These are phyloP conservation scores for Brachionus calyciflorus DNA, from an alignment of 1,140 invertebrate genomes.

Conservation along the genomic window DNA sequence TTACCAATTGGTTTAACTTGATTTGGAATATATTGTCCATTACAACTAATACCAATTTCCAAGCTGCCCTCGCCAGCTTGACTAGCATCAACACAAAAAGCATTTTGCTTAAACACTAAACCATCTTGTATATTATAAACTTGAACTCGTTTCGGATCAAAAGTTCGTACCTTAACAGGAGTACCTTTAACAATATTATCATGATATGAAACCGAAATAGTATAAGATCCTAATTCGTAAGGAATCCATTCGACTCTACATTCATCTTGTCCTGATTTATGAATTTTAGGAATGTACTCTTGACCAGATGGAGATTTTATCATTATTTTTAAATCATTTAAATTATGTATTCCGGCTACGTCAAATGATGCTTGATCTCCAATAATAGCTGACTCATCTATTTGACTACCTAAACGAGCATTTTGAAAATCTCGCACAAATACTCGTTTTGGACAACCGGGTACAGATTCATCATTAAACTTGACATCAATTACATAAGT, in stretches of 20 bases:
- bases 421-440: slow-evolving; percentile 21
- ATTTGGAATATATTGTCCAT: slow-evolving; percentile 88
- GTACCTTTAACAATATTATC: slow-evolving; percentile 82
- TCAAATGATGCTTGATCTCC: slow-evolving; percentile 24
- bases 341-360: background rate
- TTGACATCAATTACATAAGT: slow-evolving; percentile 94
- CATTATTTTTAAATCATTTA: background rate
- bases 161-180: slow-evolving; percentile 86
- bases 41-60: slow-evolving; percentile 89
- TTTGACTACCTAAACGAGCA: background rate
- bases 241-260: slow-evolving; percentile 87
- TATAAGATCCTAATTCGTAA: slow-evolving; percentile 77
- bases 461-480: slow-evolving; percentile 92
- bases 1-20: slow-evolving; percentile 93
- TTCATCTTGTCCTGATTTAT: background rate
- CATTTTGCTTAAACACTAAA: slow-evolving; percentile 82
- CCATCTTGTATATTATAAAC: slow-evolving; percentile 78
- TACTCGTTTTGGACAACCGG: slow-evolving; percentile 65
- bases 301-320: slow-evolving; percentile 38
- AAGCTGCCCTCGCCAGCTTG: slow-evolving; percentile 95
- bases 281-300: slow-evolving; percentile 15
- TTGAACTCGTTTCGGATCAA: slow-evolving; percentile 80
- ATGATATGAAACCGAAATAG: slow-evolving; percentile 83
- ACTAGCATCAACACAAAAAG: slow-evolving; percentile 89
- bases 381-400: background rate